phyloP scores from a whole-genome alignment of 2,797 vertebrate genomes.

The Streptopelia turtur region DNA sequence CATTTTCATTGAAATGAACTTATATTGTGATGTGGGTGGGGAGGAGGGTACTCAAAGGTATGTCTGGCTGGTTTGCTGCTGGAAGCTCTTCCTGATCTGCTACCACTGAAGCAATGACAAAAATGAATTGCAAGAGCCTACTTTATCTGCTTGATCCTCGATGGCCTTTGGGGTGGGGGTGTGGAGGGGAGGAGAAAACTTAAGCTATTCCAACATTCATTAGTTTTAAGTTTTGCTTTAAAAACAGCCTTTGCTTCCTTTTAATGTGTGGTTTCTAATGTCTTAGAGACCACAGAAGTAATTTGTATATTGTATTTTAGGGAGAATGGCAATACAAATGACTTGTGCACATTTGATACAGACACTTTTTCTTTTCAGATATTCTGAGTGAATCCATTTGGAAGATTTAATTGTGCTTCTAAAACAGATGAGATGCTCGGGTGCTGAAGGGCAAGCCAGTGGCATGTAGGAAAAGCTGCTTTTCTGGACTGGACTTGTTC shows the following conservation, averaged over 20 bases:
- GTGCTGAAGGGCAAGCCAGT: not conserved
- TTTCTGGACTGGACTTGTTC: not conserved
- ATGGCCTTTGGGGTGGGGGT: not conserved
- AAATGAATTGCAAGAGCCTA: not conserved
- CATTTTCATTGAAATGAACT: slow-evolving; percentile 12
- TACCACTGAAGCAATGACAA: not conserved
- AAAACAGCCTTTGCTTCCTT: not conserved
- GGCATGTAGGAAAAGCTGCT: not conserved
- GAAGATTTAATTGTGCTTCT: not conserved
- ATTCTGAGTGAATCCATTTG: not conserved
- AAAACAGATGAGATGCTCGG: not conserved
- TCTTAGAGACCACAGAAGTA: not conserved
- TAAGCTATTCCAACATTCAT: not conserved
- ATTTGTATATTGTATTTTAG: not conserved
- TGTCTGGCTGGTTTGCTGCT: not conserved
- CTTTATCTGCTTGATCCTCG: not conserved
- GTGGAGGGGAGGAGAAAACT: not conserved
- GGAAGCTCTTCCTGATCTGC: not conserved
- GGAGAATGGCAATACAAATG: not conserved
- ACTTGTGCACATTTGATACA: not conserved
- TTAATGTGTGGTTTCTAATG: not conserved
- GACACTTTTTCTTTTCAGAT: not conserved
- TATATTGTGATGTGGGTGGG: not conserved
- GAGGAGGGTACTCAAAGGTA: not conserved
- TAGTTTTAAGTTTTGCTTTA: not conserved